Conservation (phyloP, 2,888 invertebrate genomes). For the Mycalesis mineus region DNA sequence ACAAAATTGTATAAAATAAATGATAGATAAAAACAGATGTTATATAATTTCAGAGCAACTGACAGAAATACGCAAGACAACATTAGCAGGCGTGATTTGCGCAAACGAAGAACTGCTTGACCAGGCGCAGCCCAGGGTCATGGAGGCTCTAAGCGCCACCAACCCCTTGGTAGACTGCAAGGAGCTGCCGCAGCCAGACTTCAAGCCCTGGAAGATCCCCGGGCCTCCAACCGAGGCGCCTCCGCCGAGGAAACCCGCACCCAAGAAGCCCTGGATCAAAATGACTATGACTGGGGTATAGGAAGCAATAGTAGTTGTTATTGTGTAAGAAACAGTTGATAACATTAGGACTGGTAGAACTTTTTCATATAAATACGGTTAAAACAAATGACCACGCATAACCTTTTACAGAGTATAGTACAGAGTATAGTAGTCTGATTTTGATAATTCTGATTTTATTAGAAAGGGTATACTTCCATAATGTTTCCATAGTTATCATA, state of each 20-base stretch:
- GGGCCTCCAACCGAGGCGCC: constrained; percentile 6
- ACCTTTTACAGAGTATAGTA: too few species aligned
- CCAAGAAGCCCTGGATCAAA: constrained; percentile 15
- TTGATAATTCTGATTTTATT: too few species aligned
- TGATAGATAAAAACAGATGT: too few species aligned
- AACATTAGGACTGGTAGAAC: too few species aligned
- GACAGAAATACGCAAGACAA: constrained; percentile 86
- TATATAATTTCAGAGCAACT: constrained; percentile 81
- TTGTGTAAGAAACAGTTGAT: too few species aligned
- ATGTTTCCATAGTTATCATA: too few species aligned
- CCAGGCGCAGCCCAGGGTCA: constrained; percentile 81
- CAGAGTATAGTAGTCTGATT: too few species aligned
- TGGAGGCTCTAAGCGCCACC: constrained; percentile 79
- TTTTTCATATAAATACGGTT: too few species aligned
- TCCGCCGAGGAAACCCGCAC: constrained; percentile 22
- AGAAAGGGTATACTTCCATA: too few species aligned
- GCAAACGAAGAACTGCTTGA: constrained; percentile 84
- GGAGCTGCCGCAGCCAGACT: constrained; percentile 77
- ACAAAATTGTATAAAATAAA: too few species aligned
- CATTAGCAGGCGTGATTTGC: constrained; percentile 86
- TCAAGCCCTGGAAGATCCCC: constrained; percentile 74
- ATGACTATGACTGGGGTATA: background rate
- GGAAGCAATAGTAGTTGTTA: too few species aligned
- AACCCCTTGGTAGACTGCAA: constrained; percentile 82
- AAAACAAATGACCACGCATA: too few species aligned